Evolutionary conservation across 2,797 vertebrate species (phyloP), one percentile per base, ranked within the genome.

Genomic region (Austrolebias charrua): DNA sequence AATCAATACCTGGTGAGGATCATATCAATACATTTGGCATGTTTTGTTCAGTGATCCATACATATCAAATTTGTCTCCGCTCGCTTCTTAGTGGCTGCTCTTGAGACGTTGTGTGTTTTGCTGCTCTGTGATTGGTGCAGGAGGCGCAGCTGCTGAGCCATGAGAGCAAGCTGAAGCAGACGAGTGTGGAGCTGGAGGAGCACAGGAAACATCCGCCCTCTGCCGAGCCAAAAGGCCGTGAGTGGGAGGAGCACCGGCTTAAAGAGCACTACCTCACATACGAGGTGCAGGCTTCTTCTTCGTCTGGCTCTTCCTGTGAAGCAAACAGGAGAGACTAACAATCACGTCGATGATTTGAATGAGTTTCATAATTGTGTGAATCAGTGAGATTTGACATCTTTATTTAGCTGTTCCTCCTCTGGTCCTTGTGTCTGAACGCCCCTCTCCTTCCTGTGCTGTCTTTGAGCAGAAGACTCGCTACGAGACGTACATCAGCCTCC

Each of bases 241-340:
- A 96, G 83, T 93, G 93, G 19, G 96, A 98, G 88, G 97, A 98
- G 85, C 94, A 94, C 89, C 92, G 94, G 66, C 92, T 98, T 77
- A 98, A 98, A 93, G 96, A 98, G 88, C 96, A 98, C 90, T 98
- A 98, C 91, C 95, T 98, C 87, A 95, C 90, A 10, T 98, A 98
- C 13, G 97, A 98, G 95, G 97, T 98, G 75, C 24, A 14, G 44
- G 1, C 47, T 57, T 28, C 14, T 31, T 64, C 28, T 58, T 70
- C 51, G 18, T 29, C 49, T 48, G 42, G 2, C 56, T 56, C 63
- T 9, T n/a, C 10, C 15, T 16, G n/a, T 46, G 10, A 24, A 53
- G 20, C 16, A 6, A 35, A 53, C 10, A 40, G 18, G 1, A 40
- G 8, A 19, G 6, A 31, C n/a, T 10, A 19, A 11, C 1, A 46